Evolutionary conservation across 2,888 invertebrate species (phyloP).

Genomic region (Euzophera pinguis): DNA sequence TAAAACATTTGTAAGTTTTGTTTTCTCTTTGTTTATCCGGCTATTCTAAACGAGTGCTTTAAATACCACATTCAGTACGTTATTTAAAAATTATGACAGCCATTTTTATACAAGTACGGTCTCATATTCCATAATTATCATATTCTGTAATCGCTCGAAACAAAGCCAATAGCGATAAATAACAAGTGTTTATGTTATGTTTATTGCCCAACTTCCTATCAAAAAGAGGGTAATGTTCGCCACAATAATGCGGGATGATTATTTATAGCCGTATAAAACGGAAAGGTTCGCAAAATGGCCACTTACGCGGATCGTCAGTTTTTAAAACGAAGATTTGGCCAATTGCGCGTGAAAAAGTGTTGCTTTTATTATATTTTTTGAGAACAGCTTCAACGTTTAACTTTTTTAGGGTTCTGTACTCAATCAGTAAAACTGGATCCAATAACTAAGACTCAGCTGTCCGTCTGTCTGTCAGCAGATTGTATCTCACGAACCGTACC

Average conservation of each 20-base stretch:
- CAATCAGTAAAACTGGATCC: too few species aligned
- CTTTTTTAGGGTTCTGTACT: too few species aligned
- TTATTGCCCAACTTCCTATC: constrained; percentile 14
- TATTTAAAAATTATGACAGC: background rate
- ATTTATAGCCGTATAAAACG: constrained; percentile 11
- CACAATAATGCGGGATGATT: constrained; percentile 8
- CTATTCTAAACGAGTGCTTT: background rate
- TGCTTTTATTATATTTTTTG: background rate
- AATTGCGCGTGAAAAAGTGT: background rate
- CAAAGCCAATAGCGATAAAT: constrained; percentile 15
- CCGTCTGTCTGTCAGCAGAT: too few species aligned
- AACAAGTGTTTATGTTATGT: constrained; percentile 13
- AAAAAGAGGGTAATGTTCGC: constrained; percentile 13
- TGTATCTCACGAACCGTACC: too few species aligned
- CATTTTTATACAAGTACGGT: background rate
- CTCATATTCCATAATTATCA: background rate
- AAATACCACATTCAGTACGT: background rate
- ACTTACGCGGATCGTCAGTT: constrained; percentile 4
- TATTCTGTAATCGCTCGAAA: background rate
- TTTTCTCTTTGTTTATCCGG: too few species aligned
- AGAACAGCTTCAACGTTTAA: too few species aligned
- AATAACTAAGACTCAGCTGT: too few species aligned
- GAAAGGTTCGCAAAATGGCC: background rate
- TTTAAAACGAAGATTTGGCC: background rate
- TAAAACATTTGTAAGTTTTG: too few species aligned